These are phyloP conservation scores for Ascaphus truei DNA, from an alignment of 2,113 vertebrate genomes.

Conservation along the genomic window DNA sequence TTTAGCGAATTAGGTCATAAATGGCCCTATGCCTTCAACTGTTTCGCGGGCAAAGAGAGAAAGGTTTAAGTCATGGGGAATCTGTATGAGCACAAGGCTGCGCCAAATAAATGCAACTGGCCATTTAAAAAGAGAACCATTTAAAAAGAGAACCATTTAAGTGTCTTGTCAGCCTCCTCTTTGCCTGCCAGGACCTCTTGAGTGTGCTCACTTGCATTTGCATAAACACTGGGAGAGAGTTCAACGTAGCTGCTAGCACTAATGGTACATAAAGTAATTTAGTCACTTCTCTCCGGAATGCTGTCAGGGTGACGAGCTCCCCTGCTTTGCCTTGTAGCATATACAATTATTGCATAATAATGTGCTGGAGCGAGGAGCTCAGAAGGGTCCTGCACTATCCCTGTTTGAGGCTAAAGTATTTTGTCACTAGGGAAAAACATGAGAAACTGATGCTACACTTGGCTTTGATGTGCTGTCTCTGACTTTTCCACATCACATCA, in stretches of 20 bases:
- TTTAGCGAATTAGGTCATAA: too few species aligned
- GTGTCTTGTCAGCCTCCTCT: constrained; percentile 65
- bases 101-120: constrained; percentile 13
- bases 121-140: constrained; percentile 36
- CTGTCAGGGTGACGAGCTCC: constrained; percentile 70
- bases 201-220: constrained; percentile 67
- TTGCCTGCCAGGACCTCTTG: constrained; percentile 69
- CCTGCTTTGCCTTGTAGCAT: constrained; percentile 72
- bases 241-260: constrained; percentile 63
- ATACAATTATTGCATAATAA: constrained; percentile 84
- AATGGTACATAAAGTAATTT: constrained; percentile 79
- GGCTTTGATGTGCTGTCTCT: constrained; percentile 49
- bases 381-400: constrained; percentile 62
- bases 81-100: background rate
- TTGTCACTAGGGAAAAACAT: constrained; percentile 48
- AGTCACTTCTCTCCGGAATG: constrained; percentile 71
- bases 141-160: constrained; percentile 44
- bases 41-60: too few species aligned
- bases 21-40: too few species aligned
- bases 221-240: constrained; percentile 71
- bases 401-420: constrained; percentile 53
- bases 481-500: too few species aligned
- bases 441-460: constrained; percentile 57
- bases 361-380: constrained; percentile 67
- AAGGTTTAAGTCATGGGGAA: too few species aligned